Evolutionary conservation across 2,797 vertebrate species (phyloP), one percentile per base, ranked within the genome.

Genomic region (Alfaro cultratus): DNA sequence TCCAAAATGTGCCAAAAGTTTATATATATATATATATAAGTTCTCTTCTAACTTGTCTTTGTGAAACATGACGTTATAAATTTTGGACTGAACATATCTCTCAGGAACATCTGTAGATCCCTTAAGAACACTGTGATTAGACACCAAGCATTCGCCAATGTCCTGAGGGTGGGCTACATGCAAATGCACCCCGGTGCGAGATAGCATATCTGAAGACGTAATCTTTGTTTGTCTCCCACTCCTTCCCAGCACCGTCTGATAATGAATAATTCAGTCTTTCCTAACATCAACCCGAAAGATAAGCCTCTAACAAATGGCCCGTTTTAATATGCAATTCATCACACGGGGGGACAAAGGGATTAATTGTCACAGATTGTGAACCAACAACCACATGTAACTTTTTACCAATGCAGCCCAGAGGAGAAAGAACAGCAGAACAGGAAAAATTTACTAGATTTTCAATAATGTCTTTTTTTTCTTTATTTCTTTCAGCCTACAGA

Each of bases 221-320:
- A 91, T 92, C 85, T 89, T 75, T 90, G 84, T 89, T 91, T 90
- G 83, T 82, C 87, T 93, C 87, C 80, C 85, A 86, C 74, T 87
- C 75, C 85, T 88, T 91, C 88, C 77, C 81, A 86, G 75, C 71
- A 77, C 76, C 79, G 82, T 85, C 82, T 85, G 87, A 91, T 92
- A 85, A 87, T 77, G 84, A 85, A 93, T 92, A 85, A 90, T 91
- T 89, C 88, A 85, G 81, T 84, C 85, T 76, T 75, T 88, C 83
- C 85, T 85, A 88, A 85, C 83, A 86, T 84, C 85, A 83, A 76
- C 74, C 76, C 86, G 47, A 84, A 74, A 91, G 92, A 93, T 94
- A 94, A 94, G 86, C 76, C 84, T 80, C 75, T 89, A 92, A 93
- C 90, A 90, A 94, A 95, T 92, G 85, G 68, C 77, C 74, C 74